Evolutionary conservation across 1,140 invertebrate genomes (phyloP), one percentile per base, ranked within the genome.

Genomic region (Drosophila pachea): DNA sequence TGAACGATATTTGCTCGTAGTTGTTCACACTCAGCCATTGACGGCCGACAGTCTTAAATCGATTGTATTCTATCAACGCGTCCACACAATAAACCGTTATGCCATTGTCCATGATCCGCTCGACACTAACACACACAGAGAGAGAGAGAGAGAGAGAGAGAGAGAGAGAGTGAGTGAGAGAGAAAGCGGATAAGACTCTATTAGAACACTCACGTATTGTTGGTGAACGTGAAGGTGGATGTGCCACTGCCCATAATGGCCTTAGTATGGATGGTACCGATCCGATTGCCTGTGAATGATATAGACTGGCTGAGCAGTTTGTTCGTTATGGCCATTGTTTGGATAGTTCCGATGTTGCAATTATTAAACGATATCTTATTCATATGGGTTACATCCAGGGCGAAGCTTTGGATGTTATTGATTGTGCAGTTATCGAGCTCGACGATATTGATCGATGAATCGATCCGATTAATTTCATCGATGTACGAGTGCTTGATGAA

Each of bases 241-340:
- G 89, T 89, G 35, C 89, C 89, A 31, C 86, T 88, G 35, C 86
- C 78, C 29, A 64, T 76, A 12, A 89, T 89, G 0, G 89, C 89
- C 50, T 88, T 67, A 9, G 68, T 74, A 16, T 88, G 86, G 16
- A 89, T 89, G 5, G 58, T 78, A 0, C 87, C 84, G 9, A 89
- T 89, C 8, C 54, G 52, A 4, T 74, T 77, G 42, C 55, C 68
- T n/a, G 73, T 82, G 11, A 89, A 74, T 14, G 74, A 76, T 9
- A 89, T 66, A 42, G 82, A 67, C 3, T 77, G 65, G 50, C 88
- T 88, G 36, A 56, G 72, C 0, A 89, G 59, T 55, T 78, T 83
- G 40, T 62, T 76, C 14, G 88, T 88, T 12, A 89, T 62, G 5
- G 88, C 87, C 12, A 66, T 45, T 0, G 69, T 4, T 55, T 87